A percentile compares a stretch with the other conserved stretches of the same genome.
phyloP scores from a whole-genome alignment of 2,888 invertebrate genomes.

The Leptinotarsa juncta region DNA sequence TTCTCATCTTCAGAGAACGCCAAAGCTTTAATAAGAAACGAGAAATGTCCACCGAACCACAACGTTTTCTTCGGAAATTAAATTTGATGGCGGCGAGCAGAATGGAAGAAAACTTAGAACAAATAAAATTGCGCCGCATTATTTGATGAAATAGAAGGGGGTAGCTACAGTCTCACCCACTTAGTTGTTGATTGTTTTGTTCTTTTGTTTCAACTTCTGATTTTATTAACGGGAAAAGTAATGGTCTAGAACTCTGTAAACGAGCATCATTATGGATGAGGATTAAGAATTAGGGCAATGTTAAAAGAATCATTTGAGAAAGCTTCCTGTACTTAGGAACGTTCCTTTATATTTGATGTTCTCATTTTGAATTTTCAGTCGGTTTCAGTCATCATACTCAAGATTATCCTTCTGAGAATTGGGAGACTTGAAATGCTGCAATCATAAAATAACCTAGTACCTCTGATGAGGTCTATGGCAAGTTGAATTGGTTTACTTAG shows the following conservation, averaged over 20 bases:
- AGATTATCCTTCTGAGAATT: no score
- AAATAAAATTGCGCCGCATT: slow-evolving; percentile 6
- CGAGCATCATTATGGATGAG: not conserved
- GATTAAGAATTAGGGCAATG: not conserved
- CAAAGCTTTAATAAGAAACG: slow-evolving; percentile 14
- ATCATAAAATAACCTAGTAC: no score
- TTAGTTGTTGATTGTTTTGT: slow-evolving; percentile 5
- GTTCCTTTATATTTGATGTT: no score
- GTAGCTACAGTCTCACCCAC: slow-evolving; percentile 8
- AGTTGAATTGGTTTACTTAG: no score
- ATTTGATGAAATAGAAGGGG: slow-evolving; percentile 3
- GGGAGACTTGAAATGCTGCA: no score
- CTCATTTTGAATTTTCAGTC: no score
- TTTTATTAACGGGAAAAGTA: not conserved
- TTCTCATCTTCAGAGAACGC: not conserved
- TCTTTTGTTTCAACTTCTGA: slow-evolving; percentile 1
- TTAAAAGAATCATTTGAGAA: no score
- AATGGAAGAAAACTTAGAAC: slow-evolving; percentile 13
- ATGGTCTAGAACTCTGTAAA: not conserved
- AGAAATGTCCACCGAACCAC: slow-evolving; percentile 14
- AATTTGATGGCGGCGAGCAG: slow-evolving; percentile 17
- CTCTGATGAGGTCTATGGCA: no score
- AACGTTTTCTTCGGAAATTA: slow-evolving; percentile 8
- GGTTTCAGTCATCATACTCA: no score
- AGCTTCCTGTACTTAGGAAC: no score